A percentile compares a stretch with the other conserved stretches of the same genome.
phyloP scores from a whole-genome alignment of 2,113 vertebrate genomes.

The Urocynchramus pylzowi region DNA sequence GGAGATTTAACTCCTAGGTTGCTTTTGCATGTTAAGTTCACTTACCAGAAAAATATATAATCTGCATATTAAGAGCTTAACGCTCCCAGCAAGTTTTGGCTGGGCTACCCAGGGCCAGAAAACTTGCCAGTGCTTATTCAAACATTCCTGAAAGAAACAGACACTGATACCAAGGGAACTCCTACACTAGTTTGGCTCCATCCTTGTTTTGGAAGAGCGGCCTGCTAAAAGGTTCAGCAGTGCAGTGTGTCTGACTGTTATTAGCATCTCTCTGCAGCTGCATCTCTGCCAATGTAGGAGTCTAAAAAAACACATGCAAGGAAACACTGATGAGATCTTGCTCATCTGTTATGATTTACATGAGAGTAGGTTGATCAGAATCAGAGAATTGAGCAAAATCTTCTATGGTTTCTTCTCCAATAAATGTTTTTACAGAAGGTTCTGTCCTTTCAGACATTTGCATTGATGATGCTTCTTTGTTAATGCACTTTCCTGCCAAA shows the following conservation, averaged over 20 bases:
- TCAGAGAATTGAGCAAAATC: neutral
- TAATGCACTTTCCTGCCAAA: neutral
- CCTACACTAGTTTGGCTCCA: neutral
- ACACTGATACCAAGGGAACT: neutral
- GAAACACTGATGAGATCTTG: neutral
- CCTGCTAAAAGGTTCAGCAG: neutral
- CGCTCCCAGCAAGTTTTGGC: neutral
- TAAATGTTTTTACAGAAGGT: neutral
- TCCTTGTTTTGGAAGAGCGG: neutral
- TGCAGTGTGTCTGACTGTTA: neutral
- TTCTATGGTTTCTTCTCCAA: neutral
- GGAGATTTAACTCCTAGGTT: neutral
- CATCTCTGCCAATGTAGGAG: neutral
- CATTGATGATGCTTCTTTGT: neutral
- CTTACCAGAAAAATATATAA: neutral
- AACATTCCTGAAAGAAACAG: neutral
- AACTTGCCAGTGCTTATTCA: neutral
- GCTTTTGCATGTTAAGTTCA: neutral
- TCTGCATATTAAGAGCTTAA: neutral
- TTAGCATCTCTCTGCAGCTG: neutral
- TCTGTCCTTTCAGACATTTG: neutral
- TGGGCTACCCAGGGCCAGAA: neutral
- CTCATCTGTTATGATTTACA: neutral
- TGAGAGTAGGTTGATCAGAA: neutral
- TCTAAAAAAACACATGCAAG: neutral